A percentile compares a stretch with the other conserved stretches of the same genome.
These are phyloP conservation scores for Crocodylus rhombifer DNA, from an alignment of 2,797 vertebrate genomes.

Conservation along the genomic window DNA sequence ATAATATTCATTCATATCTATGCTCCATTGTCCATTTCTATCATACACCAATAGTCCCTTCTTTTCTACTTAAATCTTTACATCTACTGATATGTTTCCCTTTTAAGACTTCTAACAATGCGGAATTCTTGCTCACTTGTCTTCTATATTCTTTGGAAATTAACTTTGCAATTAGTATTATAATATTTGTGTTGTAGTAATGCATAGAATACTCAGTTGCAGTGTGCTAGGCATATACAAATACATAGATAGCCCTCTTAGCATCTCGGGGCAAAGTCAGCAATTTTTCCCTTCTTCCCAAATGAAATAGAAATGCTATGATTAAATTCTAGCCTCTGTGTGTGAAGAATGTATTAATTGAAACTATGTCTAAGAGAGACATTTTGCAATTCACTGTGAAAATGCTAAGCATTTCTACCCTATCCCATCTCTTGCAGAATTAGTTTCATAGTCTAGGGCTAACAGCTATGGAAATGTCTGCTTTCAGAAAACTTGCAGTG, in stretches of 20 bases:
- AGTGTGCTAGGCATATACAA: background rate
- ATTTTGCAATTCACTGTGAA: background rate
- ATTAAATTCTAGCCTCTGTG: background rate
- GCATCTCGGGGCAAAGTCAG: slow-evolving; percentile 37
- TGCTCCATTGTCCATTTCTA: background rate
- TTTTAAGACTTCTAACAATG: slow-evolving; percentile 34
- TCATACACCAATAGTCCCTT: background rate
- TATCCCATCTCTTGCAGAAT: background rate
- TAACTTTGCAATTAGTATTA: slow-evolving; percentile 48
- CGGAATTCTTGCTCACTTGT: background rate
- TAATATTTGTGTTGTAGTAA: slow-evolving; percentile 42
- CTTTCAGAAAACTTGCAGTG: background rate
- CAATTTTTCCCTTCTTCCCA: slow-evolving; percentile 31
- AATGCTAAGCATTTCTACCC: background rate
- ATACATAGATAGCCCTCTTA: slow-evolving; percentile 35
- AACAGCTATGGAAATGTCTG: slow-evolving; percentile 9
- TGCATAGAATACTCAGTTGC: background rate
- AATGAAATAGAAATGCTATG: background rate
- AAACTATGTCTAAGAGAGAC: background rate
- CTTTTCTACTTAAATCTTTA: background rate
- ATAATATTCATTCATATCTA: background rate
- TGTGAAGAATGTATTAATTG: slow-evolving; percentile 25
- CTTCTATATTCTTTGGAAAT: background rate
- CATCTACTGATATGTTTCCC: background rate
- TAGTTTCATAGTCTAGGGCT: background rate